Evolutionary conservation across 2,888 invertebrate species (phyloP).

Genomic region (Pterostichus niger): DNA sequence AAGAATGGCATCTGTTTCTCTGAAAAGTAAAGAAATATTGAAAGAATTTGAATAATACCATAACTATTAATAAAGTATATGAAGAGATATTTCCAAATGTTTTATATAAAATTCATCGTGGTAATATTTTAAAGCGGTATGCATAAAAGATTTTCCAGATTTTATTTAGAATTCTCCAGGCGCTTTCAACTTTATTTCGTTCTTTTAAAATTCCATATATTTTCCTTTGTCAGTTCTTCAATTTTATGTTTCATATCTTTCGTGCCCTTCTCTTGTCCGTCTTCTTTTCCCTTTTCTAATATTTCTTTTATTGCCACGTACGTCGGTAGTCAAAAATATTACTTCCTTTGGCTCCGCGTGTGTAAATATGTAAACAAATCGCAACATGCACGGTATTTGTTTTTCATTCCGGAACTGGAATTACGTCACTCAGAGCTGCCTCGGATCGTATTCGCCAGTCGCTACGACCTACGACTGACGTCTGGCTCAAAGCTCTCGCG

Average conservation of each 20-base stretch:
- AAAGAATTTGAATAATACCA: not conserved
- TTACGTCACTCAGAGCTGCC: conserved; percentile 54
- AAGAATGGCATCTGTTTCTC: no score
- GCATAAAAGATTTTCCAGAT: conserved; percentile 65
- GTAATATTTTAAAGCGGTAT: conserved; percentile 63
- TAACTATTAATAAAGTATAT: conserved; percentile 55
- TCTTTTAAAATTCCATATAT: conserved; percentile 67
- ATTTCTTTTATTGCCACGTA: conserved; percentile 66
- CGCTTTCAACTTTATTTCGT: conserved; percentile 66
- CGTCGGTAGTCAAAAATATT: conserved; percentile 66
- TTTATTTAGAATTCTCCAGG: conserved; percentile 64
- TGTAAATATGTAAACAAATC: conserved; percentile 67
- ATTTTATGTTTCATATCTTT: conserved; percentile 67
- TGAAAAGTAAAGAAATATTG: not conserved
- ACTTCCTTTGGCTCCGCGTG: conserved; percentile 59
- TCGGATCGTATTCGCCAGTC: conserved; percentile 16
- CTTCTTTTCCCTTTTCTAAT: conserved; percentile 64
- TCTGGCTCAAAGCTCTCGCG: conserved; percentile 23
- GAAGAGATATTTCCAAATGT: conserved; percentile 22
- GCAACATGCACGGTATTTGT: conserved; percentile 62
- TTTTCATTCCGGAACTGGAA: conserved; percentile 63
- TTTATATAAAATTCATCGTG: conserved; percentile 62
- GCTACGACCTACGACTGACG: not conserved
- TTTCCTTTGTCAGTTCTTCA: conserved; percentile 67
- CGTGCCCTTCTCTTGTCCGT: conserved; percentile 49